These are phyloP conservation scores for Tricholaema leucomelas DNA, from an alignment of 2,113 vertebrate genomes.

Conservation along the genomic window DNA sequence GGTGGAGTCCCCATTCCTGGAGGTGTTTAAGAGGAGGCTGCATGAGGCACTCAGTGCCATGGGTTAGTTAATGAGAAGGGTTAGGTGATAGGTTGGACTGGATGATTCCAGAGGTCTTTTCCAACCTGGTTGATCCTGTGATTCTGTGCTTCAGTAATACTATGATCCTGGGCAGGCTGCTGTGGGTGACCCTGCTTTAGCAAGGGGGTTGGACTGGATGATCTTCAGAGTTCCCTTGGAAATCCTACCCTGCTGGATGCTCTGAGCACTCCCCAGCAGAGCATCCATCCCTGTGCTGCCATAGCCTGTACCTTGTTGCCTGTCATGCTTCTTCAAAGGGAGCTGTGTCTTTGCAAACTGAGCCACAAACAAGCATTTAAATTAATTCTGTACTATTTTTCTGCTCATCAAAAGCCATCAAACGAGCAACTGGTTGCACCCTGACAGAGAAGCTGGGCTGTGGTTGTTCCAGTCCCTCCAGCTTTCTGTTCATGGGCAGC, in stretches of 20 bases:
- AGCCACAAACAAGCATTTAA: neutral
- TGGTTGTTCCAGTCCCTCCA: neutral
- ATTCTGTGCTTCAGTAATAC: no score
- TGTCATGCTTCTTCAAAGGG: neutral
- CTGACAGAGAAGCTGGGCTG: neutral
- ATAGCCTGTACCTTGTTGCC: neutral
- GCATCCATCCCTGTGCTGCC: neutral
- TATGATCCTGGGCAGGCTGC: no score
- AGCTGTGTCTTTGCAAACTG: neutral
- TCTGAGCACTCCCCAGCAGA: accelerated
- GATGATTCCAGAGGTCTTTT: no score
- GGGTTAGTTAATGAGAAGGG: no score
- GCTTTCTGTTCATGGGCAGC: neutral
- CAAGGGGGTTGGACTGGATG: neutral
- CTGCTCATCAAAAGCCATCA: neutral
- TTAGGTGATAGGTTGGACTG: no score
- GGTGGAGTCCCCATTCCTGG: no score
- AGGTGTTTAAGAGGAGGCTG: no score
- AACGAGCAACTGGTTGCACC: neutral
- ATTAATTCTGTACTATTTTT: neutral
- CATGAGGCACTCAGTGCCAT: no score
- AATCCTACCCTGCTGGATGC: no score
- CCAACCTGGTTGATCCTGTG: no score
- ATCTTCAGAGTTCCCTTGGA: neutral
- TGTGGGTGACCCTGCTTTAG: no score